Evolutionary conservation across 2,888 invertebrate genomes (phyloP), one percentile per base, ranked within the genome.

Genomic region (Drosophila quinaria): DNA sequence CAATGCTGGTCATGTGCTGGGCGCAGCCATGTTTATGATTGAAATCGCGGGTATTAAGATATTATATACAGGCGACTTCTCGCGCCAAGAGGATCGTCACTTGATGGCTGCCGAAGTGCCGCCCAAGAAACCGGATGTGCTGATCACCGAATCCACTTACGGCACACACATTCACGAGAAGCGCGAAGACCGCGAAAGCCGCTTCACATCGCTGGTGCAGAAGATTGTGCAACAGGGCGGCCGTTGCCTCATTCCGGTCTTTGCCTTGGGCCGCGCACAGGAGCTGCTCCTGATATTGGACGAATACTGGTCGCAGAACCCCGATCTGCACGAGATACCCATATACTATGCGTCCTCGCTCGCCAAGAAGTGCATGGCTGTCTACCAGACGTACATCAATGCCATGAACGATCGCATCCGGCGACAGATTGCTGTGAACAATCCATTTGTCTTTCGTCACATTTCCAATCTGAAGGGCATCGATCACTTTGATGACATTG

Each of bases 1-100:
- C 93, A 98, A 98, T 92, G 99, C 99, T 0, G 99, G 99, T 0
- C 99, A 99, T 93, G 99, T 99, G 3, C 94, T 99, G 0, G 99
- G 99, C 0, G 99, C 99, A 0, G 99, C 99, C 60, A 99, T 99
- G 99, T 99, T 99, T 92, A 99, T 99, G 98, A 97, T 99, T 67
- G 99, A 99, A 94, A 99, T 99, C 54, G 99, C 99, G 33, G 99
- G 99, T 13, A 98, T 99, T 2, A 98, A 98, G 94, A 94, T 98
- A 70, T 93, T 99, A 13, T 99, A 99, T 91, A 99, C 99, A 0
- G 99, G 99, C 0, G 99, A 99, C 91, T 99, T 99, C 92, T 99
- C 99, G 2, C 94, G 99, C 50, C 98, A 99, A 93, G 99, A 99
- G 93, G 99, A 99, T 93, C 94, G 99, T 9, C 99, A 99, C 95